Evolutionary conservation across 2,797 vertebrate species (phyloP), one percentile per base, ranked within the genome.

Genomic region (Micropoecilia bifurca): DNA sequence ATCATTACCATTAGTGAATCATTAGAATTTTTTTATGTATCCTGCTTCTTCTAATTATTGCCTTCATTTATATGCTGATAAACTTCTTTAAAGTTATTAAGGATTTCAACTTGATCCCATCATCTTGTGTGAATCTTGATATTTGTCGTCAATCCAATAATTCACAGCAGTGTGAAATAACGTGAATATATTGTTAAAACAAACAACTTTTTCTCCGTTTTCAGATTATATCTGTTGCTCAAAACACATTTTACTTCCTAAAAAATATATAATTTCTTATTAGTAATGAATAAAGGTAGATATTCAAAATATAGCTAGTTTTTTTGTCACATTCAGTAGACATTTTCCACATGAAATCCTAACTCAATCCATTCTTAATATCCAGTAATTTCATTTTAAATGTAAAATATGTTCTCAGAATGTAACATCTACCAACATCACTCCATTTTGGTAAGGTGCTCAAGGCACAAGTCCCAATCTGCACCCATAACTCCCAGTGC

Each of bases 401-500:
- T 71, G 75, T 71, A 87, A 80, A 53, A 25, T 57, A 59, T 39
- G 41, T 79, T 41, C 73, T 47, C 71, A 80, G 36, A n/a, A 59
- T 82, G 30, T 74, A 75, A 20, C 45, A 71, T 69, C 57, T 79
- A 80, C 73, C 72, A 76, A 66, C 28, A 71, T 75, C 41, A 79
- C 79, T 85, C 16, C 22, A 78, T 83, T 83, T 87, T 68, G 74
- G 80, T 84, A 61, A 79, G 55, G 74, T 78, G 77, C 79, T 63
- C 53, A 75, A 86, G 72, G 80, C 33, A 82, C 74, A 86, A 77
- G 18, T 12, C 9, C 4, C n/a, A 25, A 43, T 76, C 72, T 80
- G 74, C 81, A 85, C 76, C 59, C 63, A 53, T 76, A 55, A 77
- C 76, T 74, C 68, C 0, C 68, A 72, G 63, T 45, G 25, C 71